Evolutionary conservation across 2,113 vertebrate species (phyloP), one percentile per base, ranked within the genome.

Genomic region (Vimba vimba): DNA sequence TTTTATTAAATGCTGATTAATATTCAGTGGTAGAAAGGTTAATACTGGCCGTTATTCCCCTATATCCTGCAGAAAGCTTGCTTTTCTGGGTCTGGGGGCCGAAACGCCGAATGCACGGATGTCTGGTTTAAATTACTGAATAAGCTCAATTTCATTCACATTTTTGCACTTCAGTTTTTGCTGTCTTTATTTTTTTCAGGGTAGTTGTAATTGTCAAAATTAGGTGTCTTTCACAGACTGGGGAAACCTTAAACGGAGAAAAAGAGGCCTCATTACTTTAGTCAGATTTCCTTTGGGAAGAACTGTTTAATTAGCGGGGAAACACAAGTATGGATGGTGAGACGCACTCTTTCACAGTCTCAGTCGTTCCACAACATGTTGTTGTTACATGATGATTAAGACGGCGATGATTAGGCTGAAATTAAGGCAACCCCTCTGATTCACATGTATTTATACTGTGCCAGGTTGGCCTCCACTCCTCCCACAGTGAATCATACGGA

Each of bases 1-100:
- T 97, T 97, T 96, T 97, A 96, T 96, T 96, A 97, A 97, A 97
- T 94, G 86, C 96, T 97, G 95, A 97, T 98, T 98, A 97, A 97
- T 97, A 97, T 97, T 96, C 96, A 96, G 96, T 91, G 95, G 95
- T 93, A 96, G 95, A 94, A 94, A 96, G 94, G 94, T 95, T 96
- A 97, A 96, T 96, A 94, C 89, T 93, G 96, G 92, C 95, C 95
- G 97, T 94, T 94, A 96, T 95, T 96, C 95, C 93, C 94, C 95
- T 90, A 94, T 89, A 96, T 97, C 96, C 96, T 96, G 95, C 93
- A 94, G 95, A 92, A 94, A 93, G 93, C 92, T 91, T 93, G 93
- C 93, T 39, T 92, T 94, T 93, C 92, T 89, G 93, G 90, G 93
- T 94, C 95, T 95, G 92, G 93, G 82, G 86, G 88, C 92, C 94